Percentiles rank a stretch among this genome's conserved stretches.
Conservation (phyloP, 2,888 invertebrate species). For the Phengaris alcon region DNA sequence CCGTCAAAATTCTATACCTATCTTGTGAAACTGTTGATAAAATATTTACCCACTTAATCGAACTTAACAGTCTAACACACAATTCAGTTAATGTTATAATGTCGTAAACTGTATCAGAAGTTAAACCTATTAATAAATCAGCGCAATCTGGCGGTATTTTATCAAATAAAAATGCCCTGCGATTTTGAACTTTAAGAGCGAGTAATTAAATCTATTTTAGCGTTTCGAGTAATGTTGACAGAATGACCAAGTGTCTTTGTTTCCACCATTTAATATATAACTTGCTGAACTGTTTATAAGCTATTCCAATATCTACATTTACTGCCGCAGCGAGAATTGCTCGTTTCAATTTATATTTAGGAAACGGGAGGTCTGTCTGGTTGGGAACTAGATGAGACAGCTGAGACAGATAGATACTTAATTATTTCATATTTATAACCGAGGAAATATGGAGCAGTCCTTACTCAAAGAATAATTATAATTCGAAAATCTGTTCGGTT, state of each 20-base stretch:
- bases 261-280: conserved; percentile 26
- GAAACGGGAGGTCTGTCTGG: conserved; percentile 6
- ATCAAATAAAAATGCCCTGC: neutral
- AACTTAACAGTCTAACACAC: conserved; percentile 5
- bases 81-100: conserved; percentile 26
- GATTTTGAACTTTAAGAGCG: neutral
- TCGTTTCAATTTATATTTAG: conserved; percentile 25
- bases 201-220: conserved; percentile 6
- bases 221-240: conserved; percentile 15
- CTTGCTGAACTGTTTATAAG: conserved; percentile 27
- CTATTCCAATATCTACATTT: conserved; percentile 22
- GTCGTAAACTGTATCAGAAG: conserved; percentile 30
- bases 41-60: conserved; percentile 16
- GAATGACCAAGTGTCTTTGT: conserved; percentile 29
- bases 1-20: neutral
- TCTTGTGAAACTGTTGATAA: conserved; percentile 10
- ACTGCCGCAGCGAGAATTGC: conserved; percentile 19
- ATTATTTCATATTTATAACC: neutral
- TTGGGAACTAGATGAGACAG: neutral
- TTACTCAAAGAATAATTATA: too few relatives aligned
- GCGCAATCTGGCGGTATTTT: conserved; percentile 25
- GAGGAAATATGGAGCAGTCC: neutral
- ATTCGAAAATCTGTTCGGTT: too few relatives aligned
- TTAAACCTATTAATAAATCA: conserved; percentile 30
- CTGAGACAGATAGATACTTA: neutral